These are phyloP conservation scores for Asobara japonica DNA, from an alignment of 1,140 invertebrate genomes.

Conservation along the genomic window DNA sequence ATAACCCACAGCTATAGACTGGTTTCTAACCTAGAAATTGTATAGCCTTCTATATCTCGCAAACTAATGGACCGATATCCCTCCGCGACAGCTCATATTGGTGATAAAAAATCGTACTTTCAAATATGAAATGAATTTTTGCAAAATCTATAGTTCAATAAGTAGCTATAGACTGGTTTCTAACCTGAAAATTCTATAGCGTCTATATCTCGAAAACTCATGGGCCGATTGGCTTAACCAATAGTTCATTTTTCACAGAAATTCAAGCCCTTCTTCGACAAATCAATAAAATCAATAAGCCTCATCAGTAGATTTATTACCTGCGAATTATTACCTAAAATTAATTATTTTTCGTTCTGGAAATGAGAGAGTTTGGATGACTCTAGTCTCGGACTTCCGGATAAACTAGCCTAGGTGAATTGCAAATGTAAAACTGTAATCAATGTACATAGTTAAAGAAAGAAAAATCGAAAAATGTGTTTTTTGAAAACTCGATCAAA, in stretches of 20 bases:
- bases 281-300: background rate
- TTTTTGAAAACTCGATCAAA: background rate
- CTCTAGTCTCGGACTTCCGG: conserved; percentile 4
- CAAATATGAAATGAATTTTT: background rate
- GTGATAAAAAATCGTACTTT: background rate
- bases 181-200: background rate
- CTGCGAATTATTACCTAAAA: conserved; percentile 2
- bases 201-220: background rate
- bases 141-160: background rate
- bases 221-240: too few species aligned
- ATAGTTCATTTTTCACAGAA: background rate
- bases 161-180: too few species aligned
- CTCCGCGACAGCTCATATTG: too few species aligned
- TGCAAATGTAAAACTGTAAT: conserved; percentile 1
- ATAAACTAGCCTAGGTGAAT: conserved; percentile 2
- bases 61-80: background rate
- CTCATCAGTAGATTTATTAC: conserved; percentile 8
- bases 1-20: too few species aligned
- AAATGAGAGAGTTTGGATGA: background rate
- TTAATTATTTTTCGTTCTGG: conserved; percentile 1
- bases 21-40: background rate
- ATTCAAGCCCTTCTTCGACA: too few species aligned
- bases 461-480: too few species aligned
- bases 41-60: background rate
- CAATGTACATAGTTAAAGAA: conserved; percentile 2